Evolutionary conservation across 92 coral and sea anemone species (phyloP).

Genomic region (Heliopora coerulea): DNA sequence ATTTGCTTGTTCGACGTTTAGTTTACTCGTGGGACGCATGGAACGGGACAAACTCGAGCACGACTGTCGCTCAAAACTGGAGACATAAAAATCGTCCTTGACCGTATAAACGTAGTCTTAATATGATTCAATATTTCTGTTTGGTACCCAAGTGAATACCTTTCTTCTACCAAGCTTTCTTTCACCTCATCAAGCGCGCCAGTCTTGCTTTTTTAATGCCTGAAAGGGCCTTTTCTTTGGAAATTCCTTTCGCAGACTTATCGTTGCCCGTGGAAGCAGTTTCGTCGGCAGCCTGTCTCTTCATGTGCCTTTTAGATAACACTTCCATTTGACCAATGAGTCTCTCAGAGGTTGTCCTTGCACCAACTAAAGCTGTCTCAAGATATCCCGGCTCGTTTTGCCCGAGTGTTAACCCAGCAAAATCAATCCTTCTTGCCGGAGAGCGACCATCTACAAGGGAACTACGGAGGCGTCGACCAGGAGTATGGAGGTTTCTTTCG

Average conservation of each 20-base stretch:
- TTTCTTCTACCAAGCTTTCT: background rate
- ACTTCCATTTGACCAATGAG: background rate
- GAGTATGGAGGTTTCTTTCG: background rate
- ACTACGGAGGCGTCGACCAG: background rate
- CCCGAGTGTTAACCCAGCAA: background rate
- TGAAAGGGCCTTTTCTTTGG: background rate
- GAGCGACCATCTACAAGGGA: background rate
- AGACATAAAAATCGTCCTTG: too few relatives aligned
- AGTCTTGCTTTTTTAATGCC: background rate
- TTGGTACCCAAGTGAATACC: background rate
- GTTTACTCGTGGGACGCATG: too few relatives aligned
- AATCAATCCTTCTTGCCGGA: background rate
- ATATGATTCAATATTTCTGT: background rate
- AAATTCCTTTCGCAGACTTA: background rate
- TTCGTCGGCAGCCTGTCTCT: background rate
- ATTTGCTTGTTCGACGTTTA: too few relatives aligned
- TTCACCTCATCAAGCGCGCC: slow-evolving; percentile 2
- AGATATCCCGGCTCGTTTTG: background rate
- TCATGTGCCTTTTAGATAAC: background rate
- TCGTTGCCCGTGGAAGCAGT: background rate
- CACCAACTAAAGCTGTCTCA: background rate
- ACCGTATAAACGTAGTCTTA: too few relatives aligned
- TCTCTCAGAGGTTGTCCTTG: background rate
- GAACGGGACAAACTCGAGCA: too few relatives aligned
- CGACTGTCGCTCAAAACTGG: too few relatives aligned